phyloP scores from a whole-genome alignment of 2,888 invertebrate species.

The Idaea aversata region DNA sequence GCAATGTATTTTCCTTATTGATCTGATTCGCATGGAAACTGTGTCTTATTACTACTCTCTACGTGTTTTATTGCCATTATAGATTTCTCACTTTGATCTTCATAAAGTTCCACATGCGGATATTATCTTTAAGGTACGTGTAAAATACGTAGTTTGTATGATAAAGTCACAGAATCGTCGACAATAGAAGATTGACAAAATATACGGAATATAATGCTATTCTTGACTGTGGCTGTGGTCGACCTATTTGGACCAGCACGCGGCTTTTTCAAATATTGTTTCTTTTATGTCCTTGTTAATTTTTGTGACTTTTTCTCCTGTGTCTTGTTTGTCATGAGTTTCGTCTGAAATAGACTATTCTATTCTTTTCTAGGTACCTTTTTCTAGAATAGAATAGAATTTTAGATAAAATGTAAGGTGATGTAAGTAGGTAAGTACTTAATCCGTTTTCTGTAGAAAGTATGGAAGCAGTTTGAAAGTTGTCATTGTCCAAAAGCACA shows the following conservation, averaged over 20 bases:
- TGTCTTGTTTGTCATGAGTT: too few relatives aligned
- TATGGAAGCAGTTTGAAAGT: not conserved
- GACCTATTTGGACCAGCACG: too few relatives aligned
- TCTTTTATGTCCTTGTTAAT: too few relatives aligned
- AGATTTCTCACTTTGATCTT: not conserved
- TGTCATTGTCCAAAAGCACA: not conserved
- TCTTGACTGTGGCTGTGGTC: too few relatives aligned
- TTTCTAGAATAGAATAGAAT: too few relatives aligned
- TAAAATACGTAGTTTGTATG: not conserved
- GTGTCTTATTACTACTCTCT: not conserved
- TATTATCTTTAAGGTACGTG: not conserved
- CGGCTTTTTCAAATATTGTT: too few relatives aligned
- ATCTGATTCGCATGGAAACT: not conserved
- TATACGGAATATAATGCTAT: not conserved
- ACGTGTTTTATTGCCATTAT: not conserved
- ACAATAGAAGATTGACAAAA: not conserved
- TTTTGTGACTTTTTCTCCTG: too few relatives aligned
- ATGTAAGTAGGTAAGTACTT: too few relatives aligned
- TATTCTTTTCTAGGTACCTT: too few relatives aligned
- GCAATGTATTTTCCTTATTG: not conserved
- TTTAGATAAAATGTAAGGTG: too few relatives aligned
- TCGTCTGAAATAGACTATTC: too few relatives aligned
- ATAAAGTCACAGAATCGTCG: not conserved
- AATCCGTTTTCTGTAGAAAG: not conserved
- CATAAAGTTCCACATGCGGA: not conserved